Evolutionary conservation across 2,888 invertebrate genomes (phyloP), one percentile per base, ranked within the genome.

Genomic region (Clostera curtula): DNA sequence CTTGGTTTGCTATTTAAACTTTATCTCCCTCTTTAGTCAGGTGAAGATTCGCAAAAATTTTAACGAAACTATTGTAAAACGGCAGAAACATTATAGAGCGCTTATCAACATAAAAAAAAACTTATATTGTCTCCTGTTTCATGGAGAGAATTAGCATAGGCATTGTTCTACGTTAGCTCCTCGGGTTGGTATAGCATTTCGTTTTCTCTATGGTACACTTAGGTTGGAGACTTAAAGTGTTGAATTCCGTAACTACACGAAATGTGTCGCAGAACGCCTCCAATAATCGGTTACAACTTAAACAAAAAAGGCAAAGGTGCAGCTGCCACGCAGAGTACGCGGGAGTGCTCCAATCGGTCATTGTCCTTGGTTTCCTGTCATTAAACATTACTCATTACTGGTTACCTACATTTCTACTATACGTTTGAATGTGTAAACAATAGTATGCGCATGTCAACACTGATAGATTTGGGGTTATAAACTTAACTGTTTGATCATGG

Each of bases 321-420:
- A 37, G 37, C 34, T 39, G n/a, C n/a, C 23, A 32, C 32, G 42
- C 36, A 29, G 35, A 27, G 19, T 41, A 38, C 40, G 45, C 53
- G 37, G 50, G 52, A 49, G 43, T 46, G 48, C 39, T 42, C 36
- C 56, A 60, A 65, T 70, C 68, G 69, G 68, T 68, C 70, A 61
- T 61, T 58, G 69, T 63, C 59, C 68, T 59, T 54, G 38, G 48
- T 60, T 64, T 61, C 59, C 61, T 58, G 62, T 56, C 54, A 49
- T 57, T 56, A 55, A 49, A 41, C 57, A 55, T 60, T 59, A 58
- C 48, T 59, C 56, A 61, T 59, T 53, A 50, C 31, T 39, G 36
- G 31, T 42, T 46, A 38, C 43, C 46, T 49, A 48, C 53, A 54
- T 58, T 53, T 46, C 43, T 43, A 38, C 52, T 43, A 49, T 46